Conservation (phyloP, 2,888 invertebrate genomes). For the Spodoptera exigua region DNA sequence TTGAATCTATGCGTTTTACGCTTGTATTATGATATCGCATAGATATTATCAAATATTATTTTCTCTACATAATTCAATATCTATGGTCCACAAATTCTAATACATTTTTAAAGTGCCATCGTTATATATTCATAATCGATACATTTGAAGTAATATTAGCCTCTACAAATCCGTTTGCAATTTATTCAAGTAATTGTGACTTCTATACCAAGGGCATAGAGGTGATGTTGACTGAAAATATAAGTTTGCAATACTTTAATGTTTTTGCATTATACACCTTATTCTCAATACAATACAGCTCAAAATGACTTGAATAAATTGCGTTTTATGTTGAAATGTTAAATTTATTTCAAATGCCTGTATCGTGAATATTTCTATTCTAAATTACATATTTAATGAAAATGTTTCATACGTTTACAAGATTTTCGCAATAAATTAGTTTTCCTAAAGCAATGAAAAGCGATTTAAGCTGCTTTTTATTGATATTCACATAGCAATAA, state of each 20-base stretch:
- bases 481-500: constrained; percentile 39
- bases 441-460: constrained; percentile 8
- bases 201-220: too few species aligned
- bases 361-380: too few species aligned
- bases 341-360: too few species aligned
- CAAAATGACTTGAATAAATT: neutral
- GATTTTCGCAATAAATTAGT: too few species aligned
- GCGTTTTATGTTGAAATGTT: neutral
- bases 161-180: too few species aligned
- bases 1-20: constrained; percentile 40
- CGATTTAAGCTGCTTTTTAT: constrained; percentile 14
- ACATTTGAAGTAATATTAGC: constrained; percentile 11
- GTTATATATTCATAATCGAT: constrained; percentile 1
- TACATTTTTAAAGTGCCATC: constrained; percentile 7
- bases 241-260: too few species aligned
- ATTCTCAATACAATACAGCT: too few species aligned
- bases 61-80: constrained; percentile 11
- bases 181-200: too few species aligned
- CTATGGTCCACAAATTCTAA: constrained; percentile 45
- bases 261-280: too few species aligned
- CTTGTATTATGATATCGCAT: constrained; percentile 27
- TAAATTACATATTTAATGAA: too few species aligned
- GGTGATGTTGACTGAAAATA: too few species aligned
- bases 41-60: constrained; percentile 16
- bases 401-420: too few species aligned